These are phyloP conservation scores for Papilio aristodemus DNA, from an alignment of 1,140 invertebrate species.

Conservation along the genomic window DNA sequence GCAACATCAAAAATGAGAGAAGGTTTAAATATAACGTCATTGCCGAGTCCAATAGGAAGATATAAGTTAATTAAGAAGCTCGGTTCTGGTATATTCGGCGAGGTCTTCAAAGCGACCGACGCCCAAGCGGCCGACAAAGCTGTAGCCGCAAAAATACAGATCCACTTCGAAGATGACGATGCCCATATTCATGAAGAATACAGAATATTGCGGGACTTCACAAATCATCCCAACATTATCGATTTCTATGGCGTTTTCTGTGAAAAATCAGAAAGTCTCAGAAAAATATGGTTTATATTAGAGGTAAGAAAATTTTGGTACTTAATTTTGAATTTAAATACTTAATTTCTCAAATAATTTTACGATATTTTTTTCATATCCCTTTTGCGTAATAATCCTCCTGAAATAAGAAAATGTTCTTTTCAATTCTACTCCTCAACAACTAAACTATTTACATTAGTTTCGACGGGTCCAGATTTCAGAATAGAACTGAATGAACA, in stretches of 20 bases:
- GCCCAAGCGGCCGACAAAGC: constrained; percentile 84
- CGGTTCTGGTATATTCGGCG: constrained; percentile 87
- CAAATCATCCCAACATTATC: constrained; percentile 89
- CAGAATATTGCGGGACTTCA: constrained; percentile 88
- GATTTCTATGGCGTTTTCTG: constrained; percentile 92
- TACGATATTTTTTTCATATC: too few species aligned
- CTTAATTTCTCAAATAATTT: too few species aligned
- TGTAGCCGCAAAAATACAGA: constrained; percentile 92
- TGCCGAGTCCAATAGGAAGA: constrained; percentile 84
- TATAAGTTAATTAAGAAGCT: constrained; percentile 85
- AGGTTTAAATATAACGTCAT: constrained; percentile 76
- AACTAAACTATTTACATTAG: too few species aligned
- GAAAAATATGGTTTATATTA: constrained; percentile 94
- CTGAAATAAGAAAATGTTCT: too few species aligned
- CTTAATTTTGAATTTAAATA: too few species aligned
- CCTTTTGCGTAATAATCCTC: too few species aligned
- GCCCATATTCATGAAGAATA: constrained; percentile 91
- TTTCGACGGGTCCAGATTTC: too few species aligned
- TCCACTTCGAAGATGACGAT: constrained; percentile 85
- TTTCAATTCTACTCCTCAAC: too few species aligned
- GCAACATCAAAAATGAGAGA: constrained; percentile 63
- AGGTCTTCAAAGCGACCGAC: constrained; percentile 89
- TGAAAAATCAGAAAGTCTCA: constrained; percentile 82
- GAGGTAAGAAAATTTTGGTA: constrained; percentile 83
- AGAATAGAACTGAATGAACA: too few species aligned